phyloP scores from a whole-genome alignment of 2,888 invertebrate genomes.

The Galerucella pusilla region DNA sequence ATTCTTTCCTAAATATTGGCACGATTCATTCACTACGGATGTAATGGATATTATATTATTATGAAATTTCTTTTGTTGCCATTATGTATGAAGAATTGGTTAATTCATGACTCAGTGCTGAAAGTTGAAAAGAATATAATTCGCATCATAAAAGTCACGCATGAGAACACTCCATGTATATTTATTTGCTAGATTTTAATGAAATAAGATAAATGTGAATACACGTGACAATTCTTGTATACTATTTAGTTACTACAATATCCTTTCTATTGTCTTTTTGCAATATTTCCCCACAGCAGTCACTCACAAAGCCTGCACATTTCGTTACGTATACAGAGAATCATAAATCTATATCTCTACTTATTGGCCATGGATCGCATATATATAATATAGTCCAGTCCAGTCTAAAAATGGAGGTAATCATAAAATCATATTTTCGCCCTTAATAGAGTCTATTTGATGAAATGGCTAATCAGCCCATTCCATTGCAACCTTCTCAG shows the following conservation, averaged over 20 bases:
- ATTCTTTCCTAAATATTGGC: background rate
- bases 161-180: background rate
- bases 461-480: no score
- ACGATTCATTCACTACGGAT: background rate
- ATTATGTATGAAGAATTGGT: no score
- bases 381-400: background rate
- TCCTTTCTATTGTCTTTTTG: constrained; percentile 2
- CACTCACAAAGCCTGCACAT: constrained; percentile 11
- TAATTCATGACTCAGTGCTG: background rate
- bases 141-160: background rate
- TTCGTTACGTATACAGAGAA: background rate
- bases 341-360: constrained; percentile 22
- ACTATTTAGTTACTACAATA: background rate
- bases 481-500: no score
- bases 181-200: background rate
- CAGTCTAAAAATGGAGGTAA: background rate
- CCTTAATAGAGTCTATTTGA: no score
- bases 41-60: no score
- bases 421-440: no score
- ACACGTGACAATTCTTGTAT: background rate
- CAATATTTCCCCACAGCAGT: constrained; percentile 1
- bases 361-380: constrained; percentile 11
- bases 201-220: background rate
- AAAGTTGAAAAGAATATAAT: background rate
- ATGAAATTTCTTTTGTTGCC: no score